Evolutionary conservation across 2,113 vertebrate species (phyloP).

Genomic region (Trogon melanurus): DNA sequence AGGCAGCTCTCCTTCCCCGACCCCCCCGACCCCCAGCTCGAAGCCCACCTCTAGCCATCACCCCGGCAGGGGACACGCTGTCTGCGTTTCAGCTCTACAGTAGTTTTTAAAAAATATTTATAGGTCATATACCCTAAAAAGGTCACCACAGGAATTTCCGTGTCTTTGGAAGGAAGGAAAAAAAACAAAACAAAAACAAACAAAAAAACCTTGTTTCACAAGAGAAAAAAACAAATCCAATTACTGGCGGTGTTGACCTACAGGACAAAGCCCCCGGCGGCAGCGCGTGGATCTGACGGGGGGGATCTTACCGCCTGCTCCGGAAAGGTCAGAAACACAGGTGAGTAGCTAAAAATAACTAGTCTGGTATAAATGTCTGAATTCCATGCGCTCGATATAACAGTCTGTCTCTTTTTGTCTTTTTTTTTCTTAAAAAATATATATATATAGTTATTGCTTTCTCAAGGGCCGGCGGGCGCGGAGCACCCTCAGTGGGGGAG

Average conservation of each 20-base stretch:
- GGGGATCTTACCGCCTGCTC: slow-evolving; percentile 8
- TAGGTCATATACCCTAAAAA: slow-evolving; percentile 40
- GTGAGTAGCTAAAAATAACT: slow-evolving; percentile 72
- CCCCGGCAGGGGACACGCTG: background rate
- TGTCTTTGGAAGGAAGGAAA: slow-evolving; percentile 42
- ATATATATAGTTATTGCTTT: slow-evolving; percentile 87
- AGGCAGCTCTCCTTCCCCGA: background rate
- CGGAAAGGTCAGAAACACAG: slow-evolving; percentile 49
- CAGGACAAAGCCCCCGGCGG: background rate
- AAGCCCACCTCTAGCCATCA: background rate
- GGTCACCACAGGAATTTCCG: slow-evolving; percentile 67
- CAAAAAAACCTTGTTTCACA: background rate
- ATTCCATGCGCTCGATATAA: slow-evolving; percentile 55
- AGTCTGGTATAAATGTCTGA: slow-evolving; percentile 69
- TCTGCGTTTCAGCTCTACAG: slow-evolving; percentile 58
- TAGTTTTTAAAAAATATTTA: slow-evolving; percentile 67
- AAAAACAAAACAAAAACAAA: background rate
- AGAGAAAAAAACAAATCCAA: slow-evolving; percentile 4
- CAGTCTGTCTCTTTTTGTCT: slow-evolving; percentile 59
- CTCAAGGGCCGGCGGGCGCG: background rate
- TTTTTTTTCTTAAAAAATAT: slow-evolving; percentile 61
- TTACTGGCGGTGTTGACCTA: background rate
- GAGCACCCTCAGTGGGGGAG: slow-evolving; percentile 75
- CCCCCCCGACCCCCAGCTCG: background rate
- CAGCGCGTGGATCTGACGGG: background rate